Base-by-base conservation (phyloP, 53 echinoderm and acorn worm species). In the Patiria pectinifera region DNA sequence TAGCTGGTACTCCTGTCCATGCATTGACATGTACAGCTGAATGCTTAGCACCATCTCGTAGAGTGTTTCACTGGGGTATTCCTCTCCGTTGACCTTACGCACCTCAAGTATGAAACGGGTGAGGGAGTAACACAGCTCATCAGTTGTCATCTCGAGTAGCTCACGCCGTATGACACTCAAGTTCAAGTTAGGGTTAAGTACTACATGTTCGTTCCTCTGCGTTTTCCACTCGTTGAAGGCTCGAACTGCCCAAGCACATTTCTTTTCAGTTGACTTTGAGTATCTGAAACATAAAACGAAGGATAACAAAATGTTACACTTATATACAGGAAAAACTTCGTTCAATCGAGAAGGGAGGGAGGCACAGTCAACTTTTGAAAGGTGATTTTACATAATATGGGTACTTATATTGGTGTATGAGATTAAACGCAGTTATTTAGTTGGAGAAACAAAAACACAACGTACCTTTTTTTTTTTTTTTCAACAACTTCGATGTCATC, bases 1-100 rank as follows among this genome's bases (percentile, higher is more conserved):
- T 48, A 87, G 48, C 49, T 26, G 22, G 23, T 74, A 74, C 8
- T 87, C 87, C 48, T 69, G 11, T 2, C 87, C 87, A 87, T 87
- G 47, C 87, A 87, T 74, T 19, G 66, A 10, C 5, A 85, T 19
- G 22, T 85, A 85, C 11, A 85, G 70, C 70, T 85, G 86, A n/a
- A 66, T 85, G 4, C 69, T 43, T 45, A 62, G 22, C 23, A 85
- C 24, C 26, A 63, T 63, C 59, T 85, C 86, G 49, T 85, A 85
- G 18, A 85, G 43, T 9, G 86, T 63, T 85, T 69, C 86, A 35
- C 45, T 43, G 8, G 86, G 86, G 26, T 85, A 85, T 9, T 63
- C 12, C 66, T 85, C 86, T 2, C 86, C 86, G 26, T 44, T 46
- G 19, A 69, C 35, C 70, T 85, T 85, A 63, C 70, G 25, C 14